Percentiles rank a stretch among this genome's conserved stretches.
These are phyloP conservation scores for Mimachlamys varia DNA, from an alignment of 2,888 invertebrate species.

Conservation along the genomic window DNA sequence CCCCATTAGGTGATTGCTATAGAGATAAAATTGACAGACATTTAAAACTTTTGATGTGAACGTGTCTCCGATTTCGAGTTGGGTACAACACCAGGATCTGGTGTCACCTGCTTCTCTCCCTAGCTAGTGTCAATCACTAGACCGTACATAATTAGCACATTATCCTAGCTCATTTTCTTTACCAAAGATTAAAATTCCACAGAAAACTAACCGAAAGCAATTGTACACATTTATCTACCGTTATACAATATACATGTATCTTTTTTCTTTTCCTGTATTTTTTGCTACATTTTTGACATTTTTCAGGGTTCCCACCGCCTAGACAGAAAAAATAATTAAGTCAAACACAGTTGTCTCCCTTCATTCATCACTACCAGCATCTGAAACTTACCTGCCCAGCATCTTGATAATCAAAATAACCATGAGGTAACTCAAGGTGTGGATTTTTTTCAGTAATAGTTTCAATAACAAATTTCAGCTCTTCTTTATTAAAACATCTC, in stretches of 20 bases:
- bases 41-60: background rate
- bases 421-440: too few species aligned
- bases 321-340: background rate
- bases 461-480: too few species aligned
- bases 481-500: too few species aligned
- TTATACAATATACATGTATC: too few species aligned
- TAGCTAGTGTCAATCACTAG: background rate
- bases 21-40: background rate
- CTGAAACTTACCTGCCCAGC: background rate
- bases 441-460: too few species aligned
- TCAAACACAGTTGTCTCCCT: background rate
- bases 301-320: background rate
- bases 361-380: background rate
- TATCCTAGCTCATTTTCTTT: background rate
- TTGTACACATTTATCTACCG: background rate
- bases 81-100: background rate
- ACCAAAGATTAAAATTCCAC: background rate
- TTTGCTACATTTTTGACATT: background rate
- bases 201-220: background rate
- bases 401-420: too few species aligned
- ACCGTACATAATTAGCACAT: background rate
- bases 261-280: background rate
- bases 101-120: background rate
- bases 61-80: slow-evolving; percentile 9
- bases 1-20: background rate